A percentile compares a stretch with the other conserved stretches of the same genome.
These are phyloP conservation scores for Cantharis rufa DNA, from an alignment of 2,888 invertebrate species.

Conservation along the genomic window DNA sequence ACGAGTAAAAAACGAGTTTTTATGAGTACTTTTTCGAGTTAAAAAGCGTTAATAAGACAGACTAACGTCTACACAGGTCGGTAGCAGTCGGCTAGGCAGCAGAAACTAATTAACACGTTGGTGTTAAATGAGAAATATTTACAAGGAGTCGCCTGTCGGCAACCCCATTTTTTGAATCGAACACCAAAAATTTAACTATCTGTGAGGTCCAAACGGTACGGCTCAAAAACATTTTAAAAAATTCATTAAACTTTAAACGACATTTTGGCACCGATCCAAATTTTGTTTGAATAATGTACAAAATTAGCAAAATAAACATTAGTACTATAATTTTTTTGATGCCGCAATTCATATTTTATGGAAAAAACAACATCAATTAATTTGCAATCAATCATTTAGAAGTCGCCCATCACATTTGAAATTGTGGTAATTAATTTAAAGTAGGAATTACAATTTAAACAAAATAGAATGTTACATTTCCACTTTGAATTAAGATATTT, in stretches of 20 bases:
- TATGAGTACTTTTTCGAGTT: constrained; percentile 11
- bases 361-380: background rate
- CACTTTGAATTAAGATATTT: background rate
- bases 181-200: background rate
- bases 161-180: constrained; percentile 1
- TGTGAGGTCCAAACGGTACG: background rate
- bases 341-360: background rate
- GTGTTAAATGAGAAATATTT: constrained; percentile 30
- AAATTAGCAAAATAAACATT: background rate
- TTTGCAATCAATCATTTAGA: background rate
- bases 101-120: constrained; percentile 38
- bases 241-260: background rate
- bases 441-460: background rate
- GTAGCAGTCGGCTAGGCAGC: constrained; percentile 40
- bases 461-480: background rate
- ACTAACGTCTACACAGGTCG: constrained; percentile 34
- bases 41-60: constrained; percentile 35
- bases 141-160: constrained; percentile 18
- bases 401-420: background rate
- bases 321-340: background rate
- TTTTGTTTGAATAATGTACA: background rate
- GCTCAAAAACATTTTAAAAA: background rate
- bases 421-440: background rate
- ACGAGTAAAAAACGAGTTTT: constrained; percentile 6
- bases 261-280: background rate